phyloP scores from a whole-genome alignment of 2,888 invertebrate species.

The Hemaris fuciformis region DNA sequence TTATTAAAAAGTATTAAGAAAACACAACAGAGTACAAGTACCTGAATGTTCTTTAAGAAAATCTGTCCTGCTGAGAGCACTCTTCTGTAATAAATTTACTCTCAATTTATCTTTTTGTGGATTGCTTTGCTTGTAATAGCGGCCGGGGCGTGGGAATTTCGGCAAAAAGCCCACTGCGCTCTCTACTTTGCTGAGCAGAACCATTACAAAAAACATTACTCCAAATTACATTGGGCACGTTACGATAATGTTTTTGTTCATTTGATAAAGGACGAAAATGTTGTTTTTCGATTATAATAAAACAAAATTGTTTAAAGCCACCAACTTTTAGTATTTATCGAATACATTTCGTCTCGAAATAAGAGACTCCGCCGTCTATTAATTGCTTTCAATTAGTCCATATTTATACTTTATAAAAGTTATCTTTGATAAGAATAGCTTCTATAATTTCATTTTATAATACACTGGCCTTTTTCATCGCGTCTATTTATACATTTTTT shows the following conservation, averaged over 20 bases:
- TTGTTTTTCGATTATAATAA: conserved; percentile 52
- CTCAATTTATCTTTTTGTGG: conserved; percentile 72
- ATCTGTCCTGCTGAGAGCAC: conserved; percentile 71
- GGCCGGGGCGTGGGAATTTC: conserved; percentile 53
- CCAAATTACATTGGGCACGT: conserved; percentile 68
- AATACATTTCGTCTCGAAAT: not conserved
- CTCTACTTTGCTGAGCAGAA: conserved; percentile 57
- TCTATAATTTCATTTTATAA: not conserved
- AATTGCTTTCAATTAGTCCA: not conserved
- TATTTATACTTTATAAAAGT: not conserved
- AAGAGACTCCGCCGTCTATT: not conserved
- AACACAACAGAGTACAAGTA: conserved; percentile 55
- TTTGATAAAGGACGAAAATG: conserved; percentile 58
- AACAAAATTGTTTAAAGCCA: conserved; percentile 10
- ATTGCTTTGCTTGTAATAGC: conserved; percentile 61
- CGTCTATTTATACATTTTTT: no score
- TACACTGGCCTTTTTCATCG: no score
- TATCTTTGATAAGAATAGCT: not conserved
- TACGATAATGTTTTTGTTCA: conserved; percentile 66
- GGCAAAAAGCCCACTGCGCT: conserved; percentile 56
- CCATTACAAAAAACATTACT: conserved; percentile 73
- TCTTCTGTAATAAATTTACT: conserved; percentile 66
- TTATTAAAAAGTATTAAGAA: conserved; percentile 51
- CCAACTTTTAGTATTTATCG: not conserved
- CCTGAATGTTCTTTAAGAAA: conserved; percentile 62